Evolutionary conservation across 2,888 invertebrate genomes (phyloP).

Genomic region (Eledona agricola): DNA sequence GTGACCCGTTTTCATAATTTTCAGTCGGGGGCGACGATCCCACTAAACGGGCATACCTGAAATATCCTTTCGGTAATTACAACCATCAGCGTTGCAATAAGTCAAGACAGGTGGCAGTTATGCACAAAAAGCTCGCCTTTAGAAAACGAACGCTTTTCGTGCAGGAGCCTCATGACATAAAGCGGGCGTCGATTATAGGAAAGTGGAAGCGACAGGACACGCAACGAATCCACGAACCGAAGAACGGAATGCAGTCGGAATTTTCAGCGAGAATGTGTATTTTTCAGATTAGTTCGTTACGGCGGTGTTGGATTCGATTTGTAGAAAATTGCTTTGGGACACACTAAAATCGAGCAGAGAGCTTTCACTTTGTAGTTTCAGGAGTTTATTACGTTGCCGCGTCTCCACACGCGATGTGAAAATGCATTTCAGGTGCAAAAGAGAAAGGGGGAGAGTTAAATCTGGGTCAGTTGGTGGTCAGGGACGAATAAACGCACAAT

Average conservation of each 20-base stretch:
- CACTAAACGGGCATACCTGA: too few species aligned
- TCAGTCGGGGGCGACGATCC: too few species aligned
- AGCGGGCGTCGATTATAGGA: slow-evolving; percentile 47
- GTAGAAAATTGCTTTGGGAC: slow-evolving; percentile 13
- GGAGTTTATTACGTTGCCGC: slow-evolving; percentile 20
- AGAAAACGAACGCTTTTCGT: slow-evolving; percentile 44
- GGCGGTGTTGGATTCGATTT: too few species aligned
- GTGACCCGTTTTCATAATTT: too few species aligned
- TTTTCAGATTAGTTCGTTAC: too few species aligned
- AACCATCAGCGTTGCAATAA: too few species aligned
- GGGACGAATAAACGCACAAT: slow-evolving; percentile 9
- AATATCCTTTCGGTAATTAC: too few species aligned
- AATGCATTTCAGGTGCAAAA: slow-evolving; percentile 34
- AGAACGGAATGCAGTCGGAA: slow-evolving; percentile 1
- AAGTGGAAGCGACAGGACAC: slow-evolving; percentile 48
- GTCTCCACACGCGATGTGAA: slow-evolving; percentile 19
- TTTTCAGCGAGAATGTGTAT: too few species aligned
- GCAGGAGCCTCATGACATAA: slow-evolving; percentile 45
- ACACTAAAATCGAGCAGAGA: slow-evolving; percentile 12
- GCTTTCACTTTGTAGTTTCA: slow-evolving; percentile 28
- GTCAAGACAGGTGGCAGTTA: slow-evolving; percentile 15
- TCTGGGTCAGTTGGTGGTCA: slow-evolving; percentile 27
- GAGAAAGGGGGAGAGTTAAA: slow-evolving; percentile 17
- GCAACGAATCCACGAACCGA: slow-evolving; percentile 33
- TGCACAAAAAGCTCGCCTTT: slow-evolving; percentile 35